Conservation (phyloP, 2,797 vertebrate species). For the Thunnus albacares region DNA sequence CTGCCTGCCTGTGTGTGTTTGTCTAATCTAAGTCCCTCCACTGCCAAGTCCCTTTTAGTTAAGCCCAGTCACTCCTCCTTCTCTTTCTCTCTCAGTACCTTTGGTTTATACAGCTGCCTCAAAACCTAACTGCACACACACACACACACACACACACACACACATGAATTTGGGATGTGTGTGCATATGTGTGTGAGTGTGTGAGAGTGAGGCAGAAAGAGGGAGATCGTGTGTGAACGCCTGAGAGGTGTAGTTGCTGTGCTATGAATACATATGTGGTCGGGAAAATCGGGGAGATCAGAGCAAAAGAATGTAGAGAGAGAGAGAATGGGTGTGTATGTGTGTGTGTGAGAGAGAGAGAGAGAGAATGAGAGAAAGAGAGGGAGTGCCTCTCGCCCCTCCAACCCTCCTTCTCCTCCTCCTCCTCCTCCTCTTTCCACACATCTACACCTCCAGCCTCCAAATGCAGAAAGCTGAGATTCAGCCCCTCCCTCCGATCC, state of each 20-base stretch:
- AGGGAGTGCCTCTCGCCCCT: constrained; percentile 31
- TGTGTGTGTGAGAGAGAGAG: neutral
- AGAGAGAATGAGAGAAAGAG: neutral
- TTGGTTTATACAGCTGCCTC: constrained; percentile 62
- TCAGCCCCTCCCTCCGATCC: constrained; percentile 23
- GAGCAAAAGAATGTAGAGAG: constrained; percentile 65
- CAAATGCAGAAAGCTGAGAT: constrained; percentile 39
- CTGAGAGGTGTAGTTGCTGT: constrained; percentile 58
- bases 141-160: neutral
- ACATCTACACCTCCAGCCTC: constrained; percentile 60
- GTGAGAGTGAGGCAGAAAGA: constrained; percentile 21
- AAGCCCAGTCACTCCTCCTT: constrained; percentile 3
- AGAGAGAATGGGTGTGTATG: neutral
- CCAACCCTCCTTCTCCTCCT: constrained; percentile 9
- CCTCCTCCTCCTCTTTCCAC: constrained; percentile 1
- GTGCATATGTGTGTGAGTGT: neutral
- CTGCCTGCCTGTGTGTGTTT: neutral
- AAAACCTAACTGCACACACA: constrained; percentile 8
- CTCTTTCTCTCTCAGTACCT: constrained; percentile 27
- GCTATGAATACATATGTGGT: constrained; percentile 70
- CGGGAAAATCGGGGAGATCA: constrained; percentile 59
- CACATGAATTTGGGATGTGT: neutral
- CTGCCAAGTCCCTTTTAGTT: constrained; percentile 16
- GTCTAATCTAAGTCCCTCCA: neutral
- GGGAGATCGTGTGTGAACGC: constrained; percentile 33